phyloP scores from a whole-genome alignment of 1,140 invertebrate genomes.

The Drosophila sulfurigaster region DNA sequence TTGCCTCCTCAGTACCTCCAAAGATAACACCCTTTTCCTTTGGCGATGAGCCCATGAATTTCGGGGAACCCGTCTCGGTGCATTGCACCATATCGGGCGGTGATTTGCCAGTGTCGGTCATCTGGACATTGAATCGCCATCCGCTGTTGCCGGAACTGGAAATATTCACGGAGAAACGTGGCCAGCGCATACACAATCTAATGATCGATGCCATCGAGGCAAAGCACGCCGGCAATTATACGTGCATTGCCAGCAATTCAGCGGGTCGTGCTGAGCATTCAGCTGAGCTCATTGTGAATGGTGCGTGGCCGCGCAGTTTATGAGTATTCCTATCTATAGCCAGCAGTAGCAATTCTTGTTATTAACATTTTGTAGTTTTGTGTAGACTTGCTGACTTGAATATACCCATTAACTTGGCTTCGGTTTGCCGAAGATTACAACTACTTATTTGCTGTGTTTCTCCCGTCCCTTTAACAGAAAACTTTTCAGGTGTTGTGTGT shows the following conservation, averaged over 20 bases:
- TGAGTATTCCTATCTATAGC: not conserved
- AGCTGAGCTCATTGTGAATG: slow-evolving; percentile 87
- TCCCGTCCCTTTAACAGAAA: not conserved
- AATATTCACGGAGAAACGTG: slow-evolving; percentile 72
- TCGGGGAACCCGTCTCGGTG: slow-evolving; percentile 89
- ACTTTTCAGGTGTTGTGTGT: slow-evolving; percentile 39
- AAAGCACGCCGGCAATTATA: slow-evolving; percentile 89
- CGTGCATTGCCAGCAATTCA: slow-evolving; percentile 88
- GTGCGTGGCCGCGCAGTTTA: slow-evolving; percentile 69
- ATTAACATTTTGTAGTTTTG: slow-evolving; percentile 18
- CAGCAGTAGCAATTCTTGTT: not conserved
- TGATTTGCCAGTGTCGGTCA: slow-evolving; percentile 90
- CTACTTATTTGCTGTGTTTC: not conserved
- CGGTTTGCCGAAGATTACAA: slow-evolving; percentile 22
- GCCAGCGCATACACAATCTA: slow-evolving; percentile 86
- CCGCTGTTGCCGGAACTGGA: slow-evolving; percentile 66
- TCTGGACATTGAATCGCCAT: slow-evolving; percentile 89
- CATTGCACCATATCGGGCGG: slow-evolving; percentile 91
- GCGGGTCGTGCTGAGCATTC: slow-evolving; percentile 86
- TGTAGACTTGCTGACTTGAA: not conserved
- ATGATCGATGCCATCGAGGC: slow-evolving; percentile 87
- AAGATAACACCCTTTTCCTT: slow-evolving; percentile 89
- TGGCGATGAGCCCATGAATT: slow-evolving; percentile 89
- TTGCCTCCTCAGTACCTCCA: slow-evolving; percentile 86
- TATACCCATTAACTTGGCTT: not conserved